These are phyloP conservation scores for Elymnias hypermnestra DNA, from an alignment of 1,140 invertebrate genomes.

Conservation along the genomic window DNA sequence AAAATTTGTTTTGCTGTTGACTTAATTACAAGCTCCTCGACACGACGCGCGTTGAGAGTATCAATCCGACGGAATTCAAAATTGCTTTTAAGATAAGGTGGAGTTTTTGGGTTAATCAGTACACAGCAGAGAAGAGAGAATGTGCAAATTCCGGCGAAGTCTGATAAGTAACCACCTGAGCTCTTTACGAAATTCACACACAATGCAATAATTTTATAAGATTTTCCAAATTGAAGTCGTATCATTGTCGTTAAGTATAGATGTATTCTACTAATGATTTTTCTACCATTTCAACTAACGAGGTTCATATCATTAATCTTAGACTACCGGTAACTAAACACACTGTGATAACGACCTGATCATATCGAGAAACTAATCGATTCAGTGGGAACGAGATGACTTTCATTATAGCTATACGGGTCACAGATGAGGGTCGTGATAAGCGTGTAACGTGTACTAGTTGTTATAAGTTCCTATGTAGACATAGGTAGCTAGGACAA, in stretches of 20 bases:
- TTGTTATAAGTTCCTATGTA: background rate
- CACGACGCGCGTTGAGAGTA: too few relatives aligned
- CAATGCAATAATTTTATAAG: too few relatives aligned
- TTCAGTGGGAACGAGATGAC: conserved; percentile 34
- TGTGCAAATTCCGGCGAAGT: too few relatives aligned
- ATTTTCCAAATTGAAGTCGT: background rate
- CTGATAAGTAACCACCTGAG: too few relatives aligned
- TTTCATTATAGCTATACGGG: conserved; percentile 48
- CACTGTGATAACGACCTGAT: conserved; percentile 39
- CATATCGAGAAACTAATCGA: conserved; percentile 52
- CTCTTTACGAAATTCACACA: too few relatives aligned
- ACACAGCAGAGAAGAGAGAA: too few relatives aligned
- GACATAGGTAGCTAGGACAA: too few relatives aligned
- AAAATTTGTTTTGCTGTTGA: too few relatives aligned
- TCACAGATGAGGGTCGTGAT: conserved; percentile 18
- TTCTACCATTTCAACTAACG: conserved; percentile 44
- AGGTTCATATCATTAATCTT: conserved; percentile 45
- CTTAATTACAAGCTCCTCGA: too few relatives aligned
- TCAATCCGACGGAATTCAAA: too few relatives aligned
- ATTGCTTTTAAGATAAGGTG: too few relatives aligned
- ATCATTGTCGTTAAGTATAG: background rate
- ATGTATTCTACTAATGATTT: conserved; percentile 23
- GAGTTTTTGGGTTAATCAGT: too few relatives aligned
- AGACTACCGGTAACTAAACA: conserved; percentile 48
- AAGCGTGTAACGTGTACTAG: background rate